Base-by-base conservation (phyloP, 2,797 vertebrate species). In the Alosa sapidissima region DNA sequence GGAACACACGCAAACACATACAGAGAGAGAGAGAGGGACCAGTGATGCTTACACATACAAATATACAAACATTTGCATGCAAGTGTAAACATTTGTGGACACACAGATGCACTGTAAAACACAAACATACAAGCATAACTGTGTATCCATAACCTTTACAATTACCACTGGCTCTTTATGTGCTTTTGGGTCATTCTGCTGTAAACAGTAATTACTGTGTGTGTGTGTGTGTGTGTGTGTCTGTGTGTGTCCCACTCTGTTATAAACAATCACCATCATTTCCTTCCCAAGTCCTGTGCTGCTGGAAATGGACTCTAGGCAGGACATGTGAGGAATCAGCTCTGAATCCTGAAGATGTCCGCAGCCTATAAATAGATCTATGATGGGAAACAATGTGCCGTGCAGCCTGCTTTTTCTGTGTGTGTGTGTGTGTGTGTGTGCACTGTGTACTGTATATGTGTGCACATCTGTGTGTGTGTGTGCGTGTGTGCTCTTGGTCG, bases 191-290 rank as follows among this genome's bases (percentile, higher is more conserved):
- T 88, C 86, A 89, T 65, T 36, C 85, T 86, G 85, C 33, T 75
- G 75, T 87, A 92, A 93, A 92, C 86, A 92, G 87, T 62, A 83
- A 85, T 86, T 85, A 87, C 87, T 19, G 55, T 21, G 3, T 58
- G 55, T 58, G 55, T 60, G 5, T 60, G 58, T 24, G 9, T 60
- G 58, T 62, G 21, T 33, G 65, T 78, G 41, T 78, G 41, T 47
- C 41, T 47, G 41, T 47, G 0, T 78, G 41, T 78, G 41, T 75
- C 36, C 1, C 58, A 62, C 6, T 62, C 58, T 78, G 62, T 41
- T 45, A 75, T 36, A 72, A 72, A 72, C 65, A 72, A 36, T 36
- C 72, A 47, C 72, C 14, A 78, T 36, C 72, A 47, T 78, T 78
- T 78, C 72, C 72, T 78, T 6, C 16, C 19, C 14, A 45, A 11